These are phyloP conservation scores for Rhamphomyia laevipes DNA, from an alignment of 2,888 invertebrate genomes.

Conservation along the genomic window DNA sequence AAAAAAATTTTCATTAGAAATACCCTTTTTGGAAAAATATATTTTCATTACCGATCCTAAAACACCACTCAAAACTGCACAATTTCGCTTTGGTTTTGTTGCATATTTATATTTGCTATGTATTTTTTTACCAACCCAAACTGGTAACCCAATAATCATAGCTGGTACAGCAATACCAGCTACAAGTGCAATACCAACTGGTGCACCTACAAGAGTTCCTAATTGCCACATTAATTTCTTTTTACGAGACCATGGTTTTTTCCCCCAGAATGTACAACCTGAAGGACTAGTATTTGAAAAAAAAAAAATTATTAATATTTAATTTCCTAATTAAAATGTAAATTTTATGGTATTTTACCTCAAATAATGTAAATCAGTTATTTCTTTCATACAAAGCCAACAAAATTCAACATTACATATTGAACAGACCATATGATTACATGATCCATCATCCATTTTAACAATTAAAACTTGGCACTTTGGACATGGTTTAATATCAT, in stretches of 20 bases:
- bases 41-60: conserved; percentile 63
- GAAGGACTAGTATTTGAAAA: too few species aligned
- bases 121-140: conserved; percentile 88
- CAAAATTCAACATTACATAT: conserved; percentile 97
- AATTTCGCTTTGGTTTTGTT: conserved; percentile 63
- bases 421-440: conserved; percentile 97
- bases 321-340: conserved; percentile 5
- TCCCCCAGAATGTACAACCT: conserved; percentile 94
- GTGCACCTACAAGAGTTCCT: conserved; percentile 90
- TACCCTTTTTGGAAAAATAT: too few species aligned
- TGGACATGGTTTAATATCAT: conserved; percentile 90
- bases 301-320: not conserved
- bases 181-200: conserved; percentile 87
- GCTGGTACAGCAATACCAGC: conserved; percentile 95
- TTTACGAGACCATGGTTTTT: conserved; percentile 96
- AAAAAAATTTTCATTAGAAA: too few species aligned
- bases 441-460: conserved; percentile 94
- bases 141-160: conserved; percentile 87
- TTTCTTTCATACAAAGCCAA: conserved; percentile 98
- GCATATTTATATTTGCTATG: conserved; percentile 64
- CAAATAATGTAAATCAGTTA: conserved; percentile 92
- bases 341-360: conserved; percentile 44
- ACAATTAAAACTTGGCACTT: conserved; percentile 84
- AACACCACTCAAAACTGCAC: conserved; percentile 73
- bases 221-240: conserved; percentile 97